These are phyloP conservation scores for Mus spicilegus DNA, from an alignment of 2,113 vertebrate genomes.

Conservation along the genomic window DNA sequence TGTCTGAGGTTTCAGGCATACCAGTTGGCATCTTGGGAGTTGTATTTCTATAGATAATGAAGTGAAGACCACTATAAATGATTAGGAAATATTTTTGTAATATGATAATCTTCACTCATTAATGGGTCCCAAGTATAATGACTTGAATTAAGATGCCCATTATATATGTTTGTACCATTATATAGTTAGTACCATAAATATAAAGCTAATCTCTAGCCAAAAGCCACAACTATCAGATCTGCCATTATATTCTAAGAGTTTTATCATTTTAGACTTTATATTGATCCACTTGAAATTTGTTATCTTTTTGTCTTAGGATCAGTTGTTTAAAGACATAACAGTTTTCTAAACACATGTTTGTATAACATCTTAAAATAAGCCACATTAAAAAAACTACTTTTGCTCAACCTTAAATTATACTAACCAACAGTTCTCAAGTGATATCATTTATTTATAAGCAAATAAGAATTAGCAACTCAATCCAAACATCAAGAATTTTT, in stretches of 20 bases:
- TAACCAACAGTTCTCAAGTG: conserved; percentile 9
- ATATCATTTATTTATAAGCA: conserved; percentile 20
- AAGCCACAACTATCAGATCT: not conserved
- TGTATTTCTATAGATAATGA: not conserved
- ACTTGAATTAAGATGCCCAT: not conserved
- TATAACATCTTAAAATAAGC: not conserved
- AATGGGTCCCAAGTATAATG: not conserved
- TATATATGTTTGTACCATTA: not conserved
- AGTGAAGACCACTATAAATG: not conserved
- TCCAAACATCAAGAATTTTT: not conserved
- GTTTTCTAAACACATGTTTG: not conserved
- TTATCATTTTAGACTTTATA: not conserved
- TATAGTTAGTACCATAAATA: not conserved
- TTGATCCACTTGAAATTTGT: conserved; percentile 38
- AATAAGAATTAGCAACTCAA: not conserved
- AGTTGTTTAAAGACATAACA: not conserved
- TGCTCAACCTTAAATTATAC: conserved; percentile 8
- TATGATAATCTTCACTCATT: not conserved
- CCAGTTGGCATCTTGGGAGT: not conserved
- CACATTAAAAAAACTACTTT: conserved; percentile 1
- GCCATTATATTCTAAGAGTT: not conserved
- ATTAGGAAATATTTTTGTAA: not conserved
- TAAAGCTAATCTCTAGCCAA: not conserved
- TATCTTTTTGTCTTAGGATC: not conserved
- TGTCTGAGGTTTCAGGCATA: not conserved